Evolutionary conservation across 2,888 invertebrate species (phyloP).

Genomic region (Hydroisotoma schaefferi): DNA sequence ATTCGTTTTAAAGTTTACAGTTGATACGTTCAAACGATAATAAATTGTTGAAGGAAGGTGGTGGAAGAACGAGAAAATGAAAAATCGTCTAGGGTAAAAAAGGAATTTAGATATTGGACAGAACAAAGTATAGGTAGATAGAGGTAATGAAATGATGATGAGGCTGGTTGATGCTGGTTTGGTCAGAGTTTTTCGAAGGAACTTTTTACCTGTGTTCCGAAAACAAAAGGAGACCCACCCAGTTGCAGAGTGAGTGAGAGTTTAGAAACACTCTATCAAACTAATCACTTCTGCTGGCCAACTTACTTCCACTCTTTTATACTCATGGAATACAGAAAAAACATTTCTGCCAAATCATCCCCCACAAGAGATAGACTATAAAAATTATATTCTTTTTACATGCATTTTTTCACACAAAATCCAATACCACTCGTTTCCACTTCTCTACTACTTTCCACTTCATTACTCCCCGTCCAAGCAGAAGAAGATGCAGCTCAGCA

Average conservation of each 20-base stretch:
- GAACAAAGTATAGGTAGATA: too few species aligned
- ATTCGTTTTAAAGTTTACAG: too few species aligned
- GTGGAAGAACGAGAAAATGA: too few species aligned
- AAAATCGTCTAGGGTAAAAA: too few species aligned
- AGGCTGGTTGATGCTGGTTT: constrained; percentile 8
- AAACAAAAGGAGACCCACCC: constrained; percentile 41
- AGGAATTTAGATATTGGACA: neutral
- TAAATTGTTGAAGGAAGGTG: too few species aligned
- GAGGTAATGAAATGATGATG: constrained; percentile 4
- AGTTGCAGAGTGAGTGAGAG: constrained; percentile 24
- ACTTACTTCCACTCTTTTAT: neutral
- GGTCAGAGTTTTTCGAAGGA: neutral
- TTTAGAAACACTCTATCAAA: constrained; percentile 1
- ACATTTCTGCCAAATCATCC: constrained; percentile 28
- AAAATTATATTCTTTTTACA: neutral
- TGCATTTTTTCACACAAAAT: constrained; percentile 19
- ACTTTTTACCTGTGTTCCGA: constrained; percentile 6
- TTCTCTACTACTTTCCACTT: constrained; percentile 2
- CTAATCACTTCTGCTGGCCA: constrained; percentile 6
- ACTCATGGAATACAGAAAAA: too few species aligned
- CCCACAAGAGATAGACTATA: constrained; percentile 5
- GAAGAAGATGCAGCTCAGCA: too few species aligned
- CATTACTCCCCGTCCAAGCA: neutral
- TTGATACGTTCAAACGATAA: too few species aligned
- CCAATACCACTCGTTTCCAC: too few species aligned